These are phyloP conservation scores for Fulmarus glacialis DNA, from an alignment of 2,113 vertebrate genomes.

Conservation along the genomic window DNA sequence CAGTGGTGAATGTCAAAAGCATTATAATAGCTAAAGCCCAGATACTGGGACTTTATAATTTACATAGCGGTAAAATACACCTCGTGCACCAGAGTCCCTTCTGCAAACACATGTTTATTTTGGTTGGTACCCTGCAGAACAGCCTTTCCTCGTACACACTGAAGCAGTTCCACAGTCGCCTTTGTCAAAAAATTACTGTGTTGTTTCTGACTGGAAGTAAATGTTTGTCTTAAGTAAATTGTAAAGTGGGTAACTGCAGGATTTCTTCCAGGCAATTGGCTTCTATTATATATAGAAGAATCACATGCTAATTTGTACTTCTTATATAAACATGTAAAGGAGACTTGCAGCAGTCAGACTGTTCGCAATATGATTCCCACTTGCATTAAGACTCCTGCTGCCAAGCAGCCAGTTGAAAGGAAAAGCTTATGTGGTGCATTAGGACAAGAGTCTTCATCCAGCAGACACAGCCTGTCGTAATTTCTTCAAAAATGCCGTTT, in stretches of 20 bases:
- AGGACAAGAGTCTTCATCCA: neutral
- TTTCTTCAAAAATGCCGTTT: neutral
- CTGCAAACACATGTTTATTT: neutral
- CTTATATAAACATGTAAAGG: neutral
- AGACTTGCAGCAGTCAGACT: neutral
- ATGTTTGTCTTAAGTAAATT: neutral
- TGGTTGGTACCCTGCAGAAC: neutral
- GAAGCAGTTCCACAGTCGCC: neutral
- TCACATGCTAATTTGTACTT: neutral
- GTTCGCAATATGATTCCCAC: neutral
- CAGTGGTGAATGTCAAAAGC: neutral
- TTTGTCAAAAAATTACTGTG: neutral
- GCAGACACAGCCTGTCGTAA: neutral
- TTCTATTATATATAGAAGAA: neutral
- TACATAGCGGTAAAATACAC: neutral
- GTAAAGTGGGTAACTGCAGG: neutral
- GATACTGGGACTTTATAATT: neutral
- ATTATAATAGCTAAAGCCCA: neutral
- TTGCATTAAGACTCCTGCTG: neutral
- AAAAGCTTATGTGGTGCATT: neutral
- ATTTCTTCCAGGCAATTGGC: slow-evolving; percentile 28
- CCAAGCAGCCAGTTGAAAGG: neutral
- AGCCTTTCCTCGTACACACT: neutral
- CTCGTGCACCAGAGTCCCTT: neutral
- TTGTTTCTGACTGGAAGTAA: neutral